phyloP scores from a whole-genome alignment of 1,140 invertebrate genomes.

The Myzus persicae region DNA sequence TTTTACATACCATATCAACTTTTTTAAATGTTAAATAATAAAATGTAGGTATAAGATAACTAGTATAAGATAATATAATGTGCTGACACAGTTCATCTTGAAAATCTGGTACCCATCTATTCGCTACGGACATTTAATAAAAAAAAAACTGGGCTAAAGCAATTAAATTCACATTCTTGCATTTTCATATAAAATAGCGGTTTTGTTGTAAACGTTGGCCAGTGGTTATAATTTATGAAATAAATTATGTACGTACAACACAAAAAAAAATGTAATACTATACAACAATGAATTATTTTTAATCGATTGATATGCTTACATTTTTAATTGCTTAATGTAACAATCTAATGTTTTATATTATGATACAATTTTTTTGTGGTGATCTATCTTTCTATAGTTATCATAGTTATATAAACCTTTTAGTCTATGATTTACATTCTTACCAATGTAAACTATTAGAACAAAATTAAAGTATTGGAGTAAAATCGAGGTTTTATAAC shows the following conservation, averaged over 20 bases:
- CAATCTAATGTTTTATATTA: background rate
- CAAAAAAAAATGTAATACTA: background rate
- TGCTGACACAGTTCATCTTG: background rate
- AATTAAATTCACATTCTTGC: constrained; percentile 30
- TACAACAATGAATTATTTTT: background rate
- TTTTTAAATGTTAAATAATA: background rate
- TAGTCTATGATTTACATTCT: background rate
- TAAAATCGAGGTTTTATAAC: background rate
- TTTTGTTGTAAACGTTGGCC: background rate
- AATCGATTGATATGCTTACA: background rate
- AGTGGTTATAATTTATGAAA: constrained; percentile 5
- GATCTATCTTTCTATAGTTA: background rate
- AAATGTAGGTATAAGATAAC: no score
- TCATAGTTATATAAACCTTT: background rate
- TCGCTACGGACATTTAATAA: background rate
- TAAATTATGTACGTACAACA: background rate
- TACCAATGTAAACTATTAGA: background rate
- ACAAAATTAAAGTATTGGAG: background rate
- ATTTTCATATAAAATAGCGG: background rate
- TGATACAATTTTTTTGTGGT: background rate
- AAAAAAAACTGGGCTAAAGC: constrained; percentile 41
- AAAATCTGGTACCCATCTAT: background rate
- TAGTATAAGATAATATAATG: background rate
- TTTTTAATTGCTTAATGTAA: background rate
- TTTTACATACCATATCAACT: background rate